Evolutionary conservation across 2,797 vertebrate species (phyloP), one percentile per base, ranked within the genome.

Genomic region (Perodicticus potto): DNA sequence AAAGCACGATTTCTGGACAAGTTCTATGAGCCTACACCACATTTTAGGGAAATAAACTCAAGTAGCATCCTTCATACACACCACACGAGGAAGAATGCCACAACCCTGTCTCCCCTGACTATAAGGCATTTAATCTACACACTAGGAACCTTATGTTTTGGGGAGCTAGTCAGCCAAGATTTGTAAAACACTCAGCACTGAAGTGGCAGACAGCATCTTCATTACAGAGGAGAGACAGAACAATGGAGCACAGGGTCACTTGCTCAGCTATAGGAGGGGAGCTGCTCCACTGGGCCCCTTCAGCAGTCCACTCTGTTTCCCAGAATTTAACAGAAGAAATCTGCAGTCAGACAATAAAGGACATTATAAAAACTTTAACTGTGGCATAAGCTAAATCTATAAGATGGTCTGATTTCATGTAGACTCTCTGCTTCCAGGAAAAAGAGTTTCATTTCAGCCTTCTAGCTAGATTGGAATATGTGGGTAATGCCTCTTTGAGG

Each of bases 351-450:
- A 7, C 49, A 53, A 6, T 59, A 57, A 49, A 78, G 45, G 73
- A 88, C 23, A 55, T 45, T 20, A 59, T 27, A 93, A 29, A 86
- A 89, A 53, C 20, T 43, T 78, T 59, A 77, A 20, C 4, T 16
- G 57, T 19, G 70, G 34, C 22, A 25, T 14, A 10, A 84, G 76
- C 20, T 55, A 34, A 25, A 45, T 77, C 80, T 74, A 14, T 20
- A 45, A 81, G 53, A 76, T 17, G 65, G 61, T 25, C 45, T 93
- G 59, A 49, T 32, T 92, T 43, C 69, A 16, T 23, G 25, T 61
- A 73, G 82, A 14, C 40, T 34, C 86, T 94, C 74, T 77, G 32
- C 61, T 81, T 91, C 80, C 32, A 70, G 80, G 34, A 85, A 91
- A 72, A 92, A 67, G 32, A 8, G 25, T 55, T 89, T 37, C 40